These are phyloP conservation scores for Xanthorhoe designata DNA, from an alignment of 2,888 invertebrate species.

Conservation along the genomic window DNA sequence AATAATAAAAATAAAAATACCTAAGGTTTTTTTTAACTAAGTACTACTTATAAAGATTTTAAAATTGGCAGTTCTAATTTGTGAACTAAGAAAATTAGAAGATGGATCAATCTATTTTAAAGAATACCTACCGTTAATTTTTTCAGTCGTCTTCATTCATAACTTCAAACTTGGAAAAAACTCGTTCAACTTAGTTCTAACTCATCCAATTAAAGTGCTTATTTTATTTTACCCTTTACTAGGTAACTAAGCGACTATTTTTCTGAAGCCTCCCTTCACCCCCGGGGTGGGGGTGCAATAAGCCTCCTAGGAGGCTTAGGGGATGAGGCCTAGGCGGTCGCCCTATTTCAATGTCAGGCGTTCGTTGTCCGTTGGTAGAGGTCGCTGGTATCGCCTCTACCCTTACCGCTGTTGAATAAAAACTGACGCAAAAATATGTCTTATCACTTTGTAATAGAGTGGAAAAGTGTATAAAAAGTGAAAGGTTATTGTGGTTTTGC, in stretches of 20 bases:
- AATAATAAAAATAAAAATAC: too few species aligned
- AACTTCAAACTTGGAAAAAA: not conserved
- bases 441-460: constrained; percentile 28
- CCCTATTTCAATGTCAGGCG: constrained; percentile 77
- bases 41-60: too few species aligned
- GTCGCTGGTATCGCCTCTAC: constrained; percentile 62
- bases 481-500: constrained; percentile 37
- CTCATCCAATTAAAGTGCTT: constrained; percentile 33
- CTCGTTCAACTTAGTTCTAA: constrained; percentile 7
- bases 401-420: constrained; percentile 21
- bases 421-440: constrained; percentile 35
- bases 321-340: constrained; percentile 64
- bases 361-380: constrained; percentile 77
- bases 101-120: not conserved
- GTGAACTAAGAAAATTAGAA: too few species aligned
- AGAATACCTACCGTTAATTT: not conserved
- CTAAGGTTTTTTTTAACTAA: too few species aligned
- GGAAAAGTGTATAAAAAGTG: constrained; percentile 12
- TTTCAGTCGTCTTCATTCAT: not conserved
- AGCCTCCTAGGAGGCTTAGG: constrained; percentile 59
- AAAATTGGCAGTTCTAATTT: too few species aligned
- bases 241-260: constrained; percentile 29
- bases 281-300: constrained; percentile 56
- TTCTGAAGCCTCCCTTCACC: constrained; percentile 36
- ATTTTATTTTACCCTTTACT: constrained; percentile 26